These are phyloP conservation scores for Chlorops oryzae DNA, from an alignment of 1,140 invertebrate genomes.

Conservation along the genomic window DNA sequence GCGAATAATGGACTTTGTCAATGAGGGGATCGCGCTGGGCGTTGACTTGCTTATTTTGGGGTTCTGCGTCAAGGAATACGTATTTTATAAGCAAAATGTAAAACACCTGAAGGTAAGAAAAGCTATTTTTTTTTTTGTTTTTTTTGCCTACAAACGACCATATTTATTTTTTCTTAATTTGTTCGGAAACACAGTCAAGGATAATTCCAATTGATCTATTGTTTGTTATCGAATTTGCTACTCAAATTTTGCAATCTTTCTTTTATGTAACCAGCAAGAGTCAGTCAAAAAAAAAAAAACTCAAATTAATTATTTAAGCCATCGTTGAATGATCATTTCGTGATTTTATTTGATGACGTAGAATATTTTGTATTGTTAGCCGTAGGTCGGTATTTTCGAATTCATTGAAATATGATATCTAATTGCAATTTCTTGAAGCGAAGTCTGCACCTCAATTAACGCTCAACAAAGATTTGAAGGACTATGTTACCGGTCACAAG, in stretches of 20 bases:
- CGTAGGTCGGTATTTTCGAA: background rate
- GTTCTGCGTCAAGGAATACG: conserved; percentile 64
- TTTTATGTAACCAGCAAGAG: too few species aligned
- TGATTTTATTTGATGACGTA: too few species aligned
- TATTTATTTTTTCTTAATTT: too few species aligned
- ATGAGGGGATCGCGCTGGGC: conserved; percentile 62
- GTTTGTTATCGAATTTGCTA: too few species aligned
- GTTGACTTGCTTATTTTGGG: conserved; percentile 65
- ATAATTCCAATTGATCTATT: too few species aligned
- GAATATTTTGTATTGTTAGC: background rate
- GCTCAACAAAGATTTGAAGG: conserved; percentile 56
- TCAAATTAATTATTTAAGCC: too few species aligned
- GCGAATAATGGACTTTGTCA: conserved; percentile 37
- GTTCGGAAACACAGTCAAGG: too few species aligned
- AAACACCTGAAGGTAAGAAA: conserved; percentile 57
- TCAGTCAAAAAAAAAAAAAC: too few species aligned
- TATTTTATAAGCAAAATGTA: conserved; percentile 61
- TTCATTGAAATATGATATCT: conserved; percentile 10
- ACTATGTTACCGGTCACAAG: conserved; percentile 54
- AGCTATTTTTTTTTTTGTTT: too few species aligned
- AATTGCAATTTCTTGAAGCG: conserved; percentile 10
- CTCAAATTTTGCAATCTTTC: too few species aligned
- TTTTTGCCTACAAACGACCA: too few species aligned
- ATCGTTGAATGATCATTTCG: too few species aligned
- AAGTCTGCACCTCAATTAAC: conserved; percentile 63